Percentiles rank a stretch among this genome's conserved stretches.
phyloP scores from a whole-genome alignment of 2,888 invertebrate genomes.

The Melinopterus prodromus region DNA sequence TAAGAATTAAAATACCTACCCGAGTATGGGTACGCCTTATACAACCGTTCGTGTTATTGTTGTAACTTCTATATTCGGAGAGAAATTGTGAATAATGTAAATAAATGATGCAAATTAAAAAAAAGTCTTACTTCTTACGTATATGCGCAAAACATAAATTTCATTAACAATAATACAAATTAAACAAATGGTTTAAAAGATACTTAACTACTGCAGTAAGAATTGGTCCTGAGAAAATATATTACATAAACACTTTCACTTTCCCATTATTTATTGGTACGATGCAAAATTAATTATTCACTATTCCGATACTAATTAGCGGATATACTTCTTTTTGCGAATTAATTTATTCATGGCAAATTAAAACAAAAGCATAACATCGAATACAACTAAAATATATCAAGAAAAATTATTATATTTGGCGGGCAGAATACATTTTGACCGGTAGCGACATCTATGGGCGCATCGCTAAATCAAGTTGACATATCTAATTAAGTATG shows the following conservation, averaged over 20 bases:
- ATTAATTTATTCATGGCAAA: background rate
- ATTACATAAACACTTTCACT: background rate
- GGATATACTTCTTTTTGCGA: background rate
- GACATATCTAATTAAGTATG: background rate
- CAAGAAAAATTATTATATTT: background rate
- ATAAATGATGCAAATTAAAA: too few species aligned
- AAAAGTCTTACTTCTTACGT: too few species aligned
- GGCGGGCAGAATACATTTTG: background rate
- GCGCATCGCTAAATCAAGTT: background rate
- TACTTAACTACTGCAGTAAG: background rate
- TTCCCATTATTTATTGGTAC: background rate
- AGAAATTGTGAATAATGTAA: too few species aligned
- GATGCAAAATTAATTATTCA: background rate
- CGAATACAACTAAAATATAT: background rate
- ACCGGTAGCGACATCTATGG: background rate
- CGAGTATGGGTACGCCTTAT: too few species aligned
- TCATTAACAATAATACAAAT: too few species aligned
- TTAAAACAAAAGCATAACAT: background rate
- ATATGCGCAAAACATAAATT: too few species aligned
- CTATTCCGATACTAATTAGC: background rate
- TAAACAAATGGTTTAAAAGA: too few species aligned
- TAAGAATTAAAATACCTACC: too few species aligned
- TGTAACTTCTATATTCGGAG: too few species aligned
- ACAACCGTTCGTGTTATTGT: too few species aligned
- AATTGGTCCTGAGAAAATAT: background rate